Evolutionary conservation across 2,888 invertebrate genomes (phyloP).

Genomic region (Calliopum simillimum): DNA sequence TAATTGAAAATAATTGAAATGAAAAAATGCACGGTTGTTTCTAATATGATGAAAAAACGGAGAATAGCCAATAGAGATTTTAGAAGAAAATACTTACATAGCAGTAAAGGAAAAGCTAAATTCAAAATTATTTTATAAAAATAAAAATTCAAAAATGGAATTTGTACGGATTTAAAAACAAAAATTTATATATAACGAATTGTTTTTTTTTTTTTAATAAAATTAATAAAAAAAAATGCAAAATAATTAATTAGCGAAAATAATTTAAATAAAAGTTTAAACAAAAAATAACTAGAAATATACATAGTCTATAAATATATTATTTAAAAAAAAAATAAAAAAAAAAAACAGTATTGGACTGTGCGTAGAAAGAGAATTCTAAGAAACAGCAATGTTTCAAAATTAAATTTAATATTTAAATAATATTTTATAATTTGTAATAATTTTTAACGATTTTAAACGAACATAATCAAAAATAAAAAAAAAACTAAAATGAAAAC

Average conservation of each 20-base stretch:
- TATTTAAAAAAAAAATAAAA: conserved; percentile 20
- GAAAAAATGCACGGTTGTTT: conserved; percentile 50
- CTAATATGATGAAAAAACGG: conserved; percentile 32
- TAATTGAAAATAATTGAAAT: conserved; percentile 42
- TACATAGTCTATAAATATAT: no score
- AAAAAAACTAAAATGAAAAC: conserved; percentile 16
- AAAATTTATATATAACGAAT: background rate
- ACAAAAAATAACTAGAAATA: background rate
- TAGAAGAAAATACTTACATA: background rate
- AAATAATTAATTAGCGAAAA: background rate
- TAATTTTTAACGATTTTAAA: conserved; percentile 25
- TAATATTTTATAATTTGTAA: conserved; percentile 34
- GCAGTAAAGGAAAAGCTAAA: conserved; percentile 19
- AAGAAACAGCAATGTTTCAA: conserved; percentile 23
- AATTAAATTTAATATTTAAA: conserved; percentile 42
- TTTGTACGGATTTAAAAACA: background rate
- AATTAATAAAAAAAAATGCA: background rate
- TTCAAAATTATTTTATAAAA: background rate
- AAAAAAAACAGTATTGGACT: conserved; percentile 15
- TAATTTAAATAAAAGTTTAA: background rate
- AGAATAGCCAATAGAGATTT: background rate
- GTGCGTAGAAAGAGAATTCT: conserved; percentile 21
- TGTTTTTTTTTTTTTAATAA: no score
- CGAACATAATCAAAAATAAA: conserved; percentile 29
- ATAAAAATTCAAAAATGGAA: conserved; percentile 3